phyloP scores from a whole-genome alignment of 1,140 invertebrate species.

The Drosophila arizonae region DNA sequence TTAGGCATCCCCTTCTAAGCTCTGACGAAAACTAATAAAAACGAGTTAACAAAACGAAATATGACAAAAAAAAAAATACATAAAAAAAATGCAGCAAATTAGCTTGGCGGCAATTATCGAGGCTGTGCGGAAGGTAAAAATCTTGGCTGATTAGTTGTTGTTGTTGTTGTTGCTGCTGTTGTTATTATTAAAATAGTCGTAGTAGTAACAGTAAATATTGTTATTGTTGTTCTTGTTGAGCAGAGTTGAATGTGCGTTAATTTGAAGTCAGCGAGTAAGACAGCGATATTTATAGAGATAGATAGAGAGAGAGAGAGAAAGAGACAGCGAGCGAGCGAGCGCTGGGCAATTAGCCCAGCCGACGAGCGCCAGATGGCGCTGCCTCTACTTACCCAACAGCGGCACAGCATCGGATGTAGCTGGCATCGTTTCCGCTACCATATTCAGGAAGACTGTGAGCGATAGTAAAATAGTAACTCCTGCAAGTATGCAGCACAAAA shows the following conservation, averaged over 20 bases:
- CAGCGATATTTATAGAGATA: background rate
- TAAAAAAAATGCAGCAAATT: slow-evolving; percentile 6
- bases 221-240: slow-evolving; percentile 9
- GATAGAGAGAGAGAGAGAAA: background rate
- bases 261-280: slow-evolving; percentile 27
- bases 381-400: slow-evolving; percentile 83
- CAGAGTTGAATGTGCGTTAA: slow-evolving; percentile 57
- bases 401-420: slow-evolving; percentile 91
- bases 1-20: too few relatives aligned
- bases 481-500: slow-evolving; percentile 83
- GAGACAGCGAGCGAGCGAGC: background rate
- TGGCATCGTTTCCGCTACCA: slow-evolving; percentile 94
- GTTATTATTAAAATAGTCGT: too few relatives aligned
- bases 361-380: slow-evolving; percentile 16
- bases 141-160: slow-evolving; percentile 53
- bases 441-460: slow-evolving; percentile 98
- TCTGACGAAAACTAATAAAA: slow-evolving; percentile 8
- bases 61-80: background rate
- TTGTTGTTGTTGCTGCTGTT: slow-evolving; percentile 5
- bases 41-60: background rate
- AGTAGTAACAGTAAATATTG: background rate
- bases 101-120: slow-evolving; percentile 17
- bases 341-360: slow-evolving; percentile 14
- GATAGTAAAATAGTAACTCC: slow-evolving; percentile 99
- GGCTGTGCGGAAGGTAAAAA: slow-evolving; percentile 54